phyloP scores from a whole-genome alignment of 2,113 vertebrate species.

The Bothrops jararaca region DNA sequence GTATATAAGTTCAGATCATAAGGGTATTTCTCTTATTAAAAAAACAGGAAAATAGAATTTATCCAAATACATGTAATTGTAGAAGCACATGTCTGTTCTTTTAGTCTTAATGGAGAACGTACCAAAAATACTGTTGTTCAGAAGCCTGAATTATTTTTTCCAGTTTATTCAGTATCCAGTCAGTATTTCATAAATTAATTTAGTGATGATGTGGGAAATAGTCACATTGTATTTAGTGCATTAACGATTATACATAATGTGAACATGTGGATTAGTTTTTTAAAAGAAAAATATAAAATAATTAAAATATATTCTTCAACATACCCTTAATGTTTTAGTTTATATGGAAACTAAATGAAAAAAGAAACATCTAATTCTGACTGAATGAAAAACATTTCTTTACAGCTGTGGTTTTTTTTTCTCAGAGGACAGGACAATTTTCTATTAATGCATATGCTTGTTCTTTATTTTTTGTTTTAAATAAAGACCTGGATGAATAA shows the following conservation, averaged over 20 bases:
- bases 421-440: conserved; percentile 11
- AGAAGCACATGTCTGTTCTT: background rate
- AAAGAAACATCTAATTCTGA: background rate
- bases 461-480: conserved; percentile 34
- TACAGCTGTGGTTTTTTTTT: background rate
- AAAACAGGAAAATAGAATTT: background rate
- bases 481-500: conserved; percentile 96
- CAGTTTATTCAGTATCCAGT: background rate
- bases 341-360: background rate
- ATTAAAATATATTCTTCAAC: background rate
- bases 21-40: background rate
- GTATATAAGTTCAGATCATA: background rate
- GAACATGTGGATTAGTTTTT: conserved; percentile 19
- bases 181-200: background rate
- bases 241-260: background rate
- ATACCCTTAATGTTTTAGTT: background rate
- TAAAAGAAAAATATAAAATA: background rate
- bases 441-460: conserved; percentile 42
- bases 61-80: background rate
- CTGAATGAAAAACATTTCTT: background rate
- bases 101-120: background rate
- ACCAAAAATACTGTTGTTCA: background rate
- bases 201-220: background rate
- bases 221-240: background rate
- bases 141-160: background rate